phyloP scores from a whole-genome alignment of 2,113 vertebrate species.

The Aptenodytes patagonicus region DNA sequence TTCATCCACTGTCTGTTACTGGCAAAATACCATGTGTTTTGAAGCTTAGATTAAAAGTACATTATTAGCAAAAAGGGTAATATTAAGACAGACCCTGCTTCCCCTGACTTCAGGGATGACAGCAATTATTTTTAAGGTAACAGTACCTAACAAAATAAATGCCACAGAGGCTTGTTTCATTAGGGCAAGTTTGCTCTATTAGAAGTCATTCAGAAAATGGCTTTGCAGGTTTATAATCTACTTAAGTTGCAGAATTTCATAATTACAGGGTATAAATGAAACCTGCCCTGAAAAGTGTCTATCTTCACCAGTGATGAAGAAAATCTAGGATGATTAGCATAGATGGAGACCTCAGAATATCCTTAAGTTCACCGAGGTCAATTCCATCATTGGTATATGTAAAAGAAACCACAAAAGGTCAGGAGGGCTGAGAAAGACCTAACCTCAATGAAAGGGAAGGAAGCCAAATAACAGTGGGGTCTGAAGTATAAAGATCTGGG shows the following conservation, averaged over 20 bases:
- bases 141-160: background rate
- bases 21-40: background rate
- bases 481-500: background rate
- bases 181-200: background rate
- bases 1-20: background rate
- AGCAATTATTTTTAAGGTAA: background rate
- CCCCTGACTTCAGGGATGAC: background rate
- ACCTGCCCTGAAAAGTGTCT: background rate
- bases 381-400: rapidly evolving
- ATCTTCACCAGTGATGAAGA: background rate
- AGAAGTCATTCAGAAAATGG: background rate
- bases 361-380: rapidly evolving
- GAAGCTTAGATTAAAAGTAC: background rate
- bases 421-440: background rate
- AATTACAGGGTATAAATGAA: background rate
- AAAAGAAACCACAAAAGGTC: background rate
- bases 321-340: background rate
- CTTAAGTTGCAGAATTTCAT: background rate
- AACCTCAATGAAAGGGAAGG: background rate
- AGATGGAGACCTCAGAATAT: background rate
- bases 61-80: background rate
- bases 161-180: background rate
- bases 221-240: background rate
- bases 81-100: background rate
- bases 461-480: background rate